Conservation (phyloP, 2,888 invertebrate genomes). For the Drosophila colorata region DNA sequence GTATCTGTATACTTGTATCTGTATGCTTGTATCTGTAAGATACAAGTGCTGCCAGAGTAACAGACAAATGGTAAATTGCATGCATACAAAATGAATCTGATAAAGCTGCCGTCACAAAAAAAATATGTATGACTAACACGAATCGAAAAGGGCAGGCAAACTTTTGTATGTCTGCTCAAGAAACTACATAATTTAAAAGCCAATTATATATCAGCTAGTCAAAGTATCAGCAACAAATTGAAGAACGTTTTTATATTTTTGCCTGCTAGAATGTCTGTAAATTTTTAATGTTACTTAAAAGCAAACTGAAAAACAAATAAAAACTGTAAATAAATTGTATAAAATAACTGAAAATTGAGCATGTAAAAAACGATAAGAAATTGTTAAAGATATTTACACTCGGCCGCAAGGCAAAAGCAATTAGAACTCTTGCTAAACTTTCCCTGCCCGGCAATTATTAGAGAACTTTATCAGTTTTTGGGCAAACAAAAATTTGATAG, state of each 20-base stretch:
- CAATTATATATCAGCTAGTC: constrained; percentile 27
- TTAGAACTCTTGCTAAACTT: constrained; percentile 26
- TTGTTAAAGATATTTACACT: constrained; percentile 5
- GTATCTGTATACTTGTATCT: not conserved
- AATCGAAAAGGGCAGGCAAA: not conserved
- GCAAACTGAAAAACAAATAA: not conserved
- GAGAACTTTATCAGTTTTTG: constrained; percentile 6
- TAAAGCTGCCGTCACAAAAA: constrained; percentile 31
- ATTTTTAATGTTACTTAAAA: constrained; percentile 8
- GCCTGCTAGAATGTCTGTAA: not conserved
- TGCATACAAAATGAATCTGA: constrained; percentile 33
- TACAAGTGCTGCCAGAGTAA: constrained; percentile 6
- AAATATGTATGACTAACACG: not conserved
- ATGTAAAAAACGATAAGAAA: not conserved
- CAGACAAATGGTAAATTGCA: constrained; percentile 9
- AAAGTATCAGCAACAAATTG: constrained; percentile 6
- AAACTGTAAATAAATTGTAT: not conserved
- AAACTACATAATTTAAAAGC: constrained; percentile 30
- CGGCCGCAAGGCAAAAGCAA: constrained; percentile 23
- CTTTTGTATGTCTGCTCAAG: not conserved
- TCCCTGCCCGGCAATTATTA: constrained; percentile 10
- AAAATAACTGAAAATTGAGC: not conserved
- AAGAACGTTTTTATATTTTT: constrained; percentile 3
- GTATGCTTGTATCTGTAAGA: not conserved
- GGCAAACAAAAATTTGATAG: constrained; percentile 28